phyloP scores from a whole-genome alignment of 1,140 invertebrate species.

The Anastrepha ludens region DNA sequence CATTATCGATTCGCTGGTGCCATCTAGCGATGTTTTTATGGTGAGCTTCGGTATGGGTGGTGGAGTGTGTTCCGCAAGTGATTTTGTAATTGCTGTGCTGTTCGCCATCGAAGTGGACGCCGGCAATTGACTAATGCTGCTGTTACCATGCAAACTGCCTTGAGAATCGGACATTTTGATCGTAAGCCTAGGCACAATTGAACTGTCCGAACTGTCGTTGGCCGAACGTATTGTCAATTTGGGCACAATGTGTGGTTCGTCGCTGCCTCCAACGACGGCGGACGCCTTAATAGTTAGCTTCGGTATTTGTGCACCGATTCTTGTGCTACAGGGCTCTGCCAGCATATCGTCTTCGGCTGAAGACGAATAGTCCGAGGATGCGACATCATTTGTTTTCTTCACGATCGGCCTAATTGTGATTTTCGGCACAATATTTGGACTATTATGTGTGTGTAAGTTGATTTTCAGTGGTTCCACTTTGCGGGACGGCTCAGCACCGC shows the following conservation, averaged over 20 bases:
- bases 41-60: conserved; percentile 64
- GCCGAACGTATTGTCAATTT: conserved; percentile 70
- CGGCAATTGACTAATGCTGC: conserved; percentile 31
- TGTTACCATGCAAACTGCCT: conserved; percentile 12
- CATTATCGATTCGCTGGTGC: conserved; percentile 65
- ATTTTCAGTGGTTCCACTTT: conserved; percentile 62
- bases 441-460: conserved; percentile 56
- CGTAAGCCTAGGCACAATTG: conserved; percentile 70
- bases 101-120: conserved; percentile 20
- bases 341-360: conserved; percentile 66
- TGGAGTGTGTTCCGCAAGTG: conserved; percentile 33
- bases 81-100: conserved; percentile 30
- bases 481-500: conserved; percentile 52
- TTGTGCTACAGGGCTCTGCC: background rate
- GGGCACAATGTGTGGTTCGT: conserved; percentile 69
- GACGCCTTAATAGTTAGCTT: conserved; percentile 56
- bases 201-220: conserved; percentile 62
- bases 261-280: conserved; percentile 54
- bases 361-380: conserved; percentile 67
- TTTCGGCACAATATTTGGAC: conserved; percentile 55
- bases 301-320: conserved; percentile 45
- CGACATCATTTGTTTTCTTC: conserved; percentile 58
- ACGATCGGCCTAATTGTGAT: conserved; percentile 60
- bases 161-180: conserved; percentile 68
- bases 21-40: conserved; percentile 65